A percentile compares a stretch with the other conserved stretches of the same genome.
Evolutionary conservation across 2,888 invertebrate genomes (phyloP).

Genomic region (Sphinx pinastri): DNA sequence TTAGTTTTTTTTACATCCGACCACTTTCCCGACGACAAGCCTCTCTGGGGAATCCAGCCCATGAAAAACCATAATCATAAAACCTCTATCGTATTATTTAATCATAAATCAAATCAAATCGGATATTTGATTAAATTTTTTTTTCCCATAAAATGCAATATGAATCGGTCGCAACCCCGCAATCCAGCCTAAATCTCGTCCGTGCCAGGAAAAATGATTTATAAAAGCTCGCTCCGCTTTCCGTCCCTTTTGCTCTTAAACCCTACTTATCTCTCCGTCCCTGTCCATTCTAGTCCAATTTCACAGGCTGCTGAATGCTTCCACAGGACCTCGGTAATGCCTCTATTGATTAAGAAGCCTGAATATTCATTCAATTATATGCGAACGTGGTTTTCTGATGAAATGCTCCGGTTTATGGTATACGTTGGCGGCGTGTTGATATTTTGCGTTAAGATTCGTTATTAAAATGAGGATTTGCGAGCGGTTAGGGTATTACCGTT

Average conservation of each 20-base stretch:
- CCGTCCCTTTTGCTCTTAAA: conserved; percentile 51
- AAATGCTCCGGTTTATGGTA: conserved; percentile 42
- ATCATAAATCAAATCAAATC: background rate
- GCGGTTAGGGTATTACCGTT: conserved; percentile 31
- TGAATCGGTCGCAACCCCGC: conserved; percentile 43
- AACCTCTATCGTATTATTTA: too few species aligned
- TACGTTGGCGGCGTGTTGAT: conserved; percentile 18
- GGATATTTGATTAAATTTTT: background rate
- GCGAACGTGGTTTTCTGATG: conserved; percentile 67
- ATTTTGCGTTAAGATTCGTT: conserved; percentile 22
- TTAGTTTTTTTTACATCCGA: too few species aligned
- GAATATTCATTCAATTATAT: conserved; percentile 83
- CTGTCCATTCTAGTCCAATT: conserved; percentile 75
- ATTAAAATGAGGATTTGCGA: conserved; percentile 22
- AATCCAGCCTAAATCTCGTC: conserved; percentile 62
- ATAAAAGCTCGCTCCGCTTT: conserved; percentile 68
- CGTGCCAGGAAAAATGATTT: conserved; percentile 81
- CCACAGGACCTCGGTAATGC: conserved; percentile 75
- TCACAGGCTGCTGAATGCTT: conserved; percentile 78
- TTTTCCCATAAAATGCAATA: background rate
- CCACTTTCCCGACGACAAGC: too few species aligned
- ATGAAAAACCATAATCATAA: too few species aligned
- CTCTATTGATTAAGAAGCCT: conserved; percentile 81
- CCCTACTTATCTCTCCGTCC: conserved; percentile 47
- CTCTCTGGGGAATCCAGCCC: too few species aligned